Conservation (phyloP, 2,888 invertebrate species). For the Fragum whitleyi region DNA sequence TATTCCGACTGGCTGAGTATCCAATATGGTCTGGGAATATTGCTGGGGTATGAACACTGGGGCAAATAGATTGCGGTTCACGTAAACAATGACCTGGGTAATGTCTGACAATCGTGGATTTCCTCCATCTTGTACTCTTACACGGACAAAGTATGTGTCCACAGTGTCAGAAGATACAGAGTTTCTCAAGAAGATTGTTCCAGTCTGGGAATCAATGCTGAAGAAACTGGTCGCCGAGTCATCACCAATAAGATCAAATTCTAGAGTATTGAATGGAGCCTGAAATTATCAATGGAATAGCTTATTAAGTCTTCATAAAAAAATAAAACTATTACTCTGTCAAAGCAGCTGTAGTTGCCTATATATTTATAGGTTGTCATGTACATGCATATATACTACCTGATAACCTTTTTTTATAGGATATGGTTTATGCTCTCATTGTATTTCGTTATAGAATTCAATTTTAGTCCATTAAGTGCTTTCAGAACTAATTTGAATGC, state of each 20-base stretch:
- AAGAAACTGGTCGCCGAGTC: constrained; percentile 77
- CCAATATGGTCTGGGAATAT: constrained; percentile 68
- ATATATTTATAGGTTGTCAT: no score
- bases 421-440: no score
- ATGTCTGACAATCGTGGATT: constrained; percentile 73
- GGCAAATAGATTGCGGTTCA: constrained; percentile 73
- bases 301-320: no score
- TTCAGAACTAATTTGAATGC: no score
- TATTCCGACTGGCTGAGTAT: constrained; percentile 71
- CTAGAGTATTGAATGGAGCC: constrained; percentile 77
- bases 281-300: constrained; percentile 58
- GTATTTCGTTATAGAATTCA: no score
- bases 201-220: constrained; percentile 67
- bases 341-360: no score
- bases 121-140: constrained; percentile 79
- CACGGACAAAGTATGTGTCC: constrained; percentile 68
- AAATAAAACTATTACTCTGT: no score
- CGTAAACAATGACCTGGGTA: constrained; percentile 66
- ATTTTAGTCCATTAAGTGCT: no score
- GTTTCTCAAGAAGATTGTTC: constrained; percentile 62
- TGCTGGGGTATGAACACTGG: constrained; percentile 64
- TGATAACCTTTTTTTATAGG: no score
- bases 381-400: no score
- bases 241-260: constrained; percentile 80
- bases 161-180: constrained; percentile 64